Evolutionary conservation across 2,888 invertebrate species (phyloP).

Genomic region (Dicyrtomina minuta): DNA sequence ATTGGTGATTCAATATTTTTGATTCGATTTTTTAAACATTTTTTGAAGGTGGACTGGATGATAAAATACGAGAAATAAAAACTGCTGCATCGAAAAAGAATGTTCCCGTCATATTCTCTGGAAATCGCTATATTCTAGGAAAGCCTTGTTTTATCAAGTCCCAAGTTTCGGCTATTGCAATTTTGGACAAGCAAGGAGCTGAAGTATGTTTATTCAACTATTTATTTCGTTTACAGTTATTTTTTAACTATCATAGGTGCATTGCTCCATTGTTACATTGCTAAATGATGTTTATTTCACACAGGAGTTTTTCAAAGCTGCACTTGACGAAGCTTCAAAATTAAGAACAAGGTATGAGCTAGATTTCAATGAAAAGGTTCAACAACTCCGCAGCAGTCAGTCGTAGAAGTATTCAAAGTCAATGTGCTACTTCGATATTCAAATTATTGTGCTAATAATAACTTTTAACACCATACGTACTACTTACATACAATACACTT

Average conservation of each 20-base stretch:
- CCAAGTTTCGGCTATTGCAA: conserved; percentile 65
- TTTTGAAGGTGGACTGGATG: conserved; percentile 63
- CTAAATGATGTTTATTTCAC: conserved; percentile 6
- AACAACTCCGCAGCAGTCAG: neutral
- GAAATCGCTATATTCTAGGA: conserved; percentile 63
- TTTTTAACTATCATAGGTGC: neutral
- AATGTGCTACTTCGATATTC: neutral
- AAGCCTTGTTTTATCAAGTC: conserved; percentile 63
- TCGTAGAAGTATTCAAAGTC: neutral
- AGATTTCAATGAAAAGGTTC: conserved; percentile 34
- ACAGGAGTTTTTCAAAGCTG: conserved; percentile 38
- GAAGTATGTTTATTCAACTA: conserved; percentile 59
- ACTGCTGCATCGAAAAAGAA: conserved; percentile 59
- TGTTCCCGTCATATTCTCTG: conserved; percentile 64
- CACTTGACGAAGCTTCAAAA: conserved; percentile 33
- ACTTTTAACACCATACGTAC: too few species aligned
- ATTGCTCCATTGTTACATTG: neutral
- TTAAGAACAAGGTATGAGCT: conserved; percentile 37
- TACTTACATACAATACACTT: too few species aligned
- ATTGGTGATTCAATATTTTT: too few species aligned
- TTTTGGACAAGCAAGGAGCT: conserved; percentile 66
- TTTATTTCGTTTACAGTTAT: neutral
- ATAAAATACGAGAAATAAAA: conserved; percentile 61
- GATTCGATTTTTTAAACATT: conserved; percentile 1
- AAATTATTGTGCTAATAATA: too few species aligned